phyloP scores from a whole-genome alignment of 2,888 invertebrate species.

The Sycophila texana region DNA sequence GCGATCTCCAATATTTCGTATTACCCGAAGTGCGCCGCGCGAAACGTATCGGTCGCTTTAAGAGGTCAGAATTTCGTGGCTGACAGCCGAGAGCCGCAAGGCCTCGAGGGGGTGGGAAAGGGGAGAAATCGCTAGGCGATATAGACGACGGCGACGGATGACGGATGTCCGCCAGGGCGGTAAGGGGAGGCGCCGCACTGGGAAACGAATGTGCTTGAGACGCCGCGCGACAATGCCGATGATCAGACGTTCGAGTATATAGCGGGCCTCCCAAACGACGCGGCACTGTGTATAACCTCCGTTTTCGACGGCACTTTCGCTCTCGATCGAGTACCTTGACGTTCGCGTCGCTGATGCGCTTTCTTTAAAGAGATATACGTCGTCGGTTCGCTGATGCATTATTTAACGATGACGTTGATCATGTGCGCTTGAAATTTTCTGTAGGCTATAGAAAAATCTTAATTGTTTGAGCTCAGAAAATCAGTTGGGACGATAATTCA shows the following conservation, averaged over 20 bases:
- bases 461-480: no score
- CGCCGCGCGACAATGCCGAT: constrained; percentile 70
- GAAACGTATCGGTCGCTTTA: constrained; percentile 37
- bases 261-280: neutral
- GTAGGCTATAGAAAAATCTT: no score
- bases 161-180: constrained; percentile 57
- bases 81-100: constrained; percentile 29
- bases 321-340: neutral
- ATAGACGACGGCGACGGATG: constrained; percentile 30
- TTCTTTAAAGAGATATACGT: neutral
- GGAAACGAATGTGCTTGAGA: constrained; percentile 56
- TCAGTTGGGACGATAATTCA: no score
- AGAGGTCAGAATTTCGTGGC: constrained; percentile 42
- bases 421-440: no score
- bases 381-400: no score
- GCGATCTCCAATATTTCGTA: neutral
- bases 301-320: neutral
- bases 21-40: neutral
- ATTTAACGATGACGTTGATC: no score
- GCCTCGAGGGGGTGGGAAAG: neutral
- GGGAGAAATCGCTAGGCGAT: no score
- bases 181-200: neutral
- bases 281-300: neutral
- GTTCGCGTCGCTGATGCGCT: neutral
- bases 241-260: constrained; percentile 69